Evolutionary conservation across 2,797 vertebrate species (phyloP), one percentile per base, ranked within the genome.

Genomic region (Miichthys miiuy): DNA sequence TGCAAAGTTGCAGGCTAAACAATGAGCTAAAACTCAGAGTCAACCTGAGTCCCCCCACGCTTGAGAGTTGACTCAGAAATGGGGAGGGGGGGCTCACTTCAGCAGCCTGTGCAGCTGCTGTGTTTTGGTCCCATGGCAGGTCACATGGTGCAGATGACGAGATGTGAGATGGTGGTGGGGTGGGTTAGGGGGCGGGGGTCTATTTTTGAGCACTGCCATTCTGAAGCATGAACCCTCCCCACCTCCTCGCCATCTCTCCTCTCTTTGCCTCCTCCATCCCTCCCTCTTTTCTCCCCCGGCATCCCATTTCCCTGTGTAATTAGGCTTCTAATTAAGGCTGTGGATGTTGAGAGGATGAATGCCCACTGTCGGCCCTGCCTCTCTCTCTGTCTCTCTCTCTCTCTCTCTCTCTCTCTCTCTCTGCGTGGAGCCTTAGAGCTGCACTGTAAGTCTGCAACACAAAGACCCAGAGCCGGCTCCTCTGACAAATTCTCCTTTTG

Each of bases 241-340:
- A 34, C 65, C 76, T 77, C 83, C 70, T 74, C 52, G 2, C 68
- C 79, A 75, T 44, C 76, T 54, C 68, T 68, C 66, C 61, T 65
- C 80, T 71, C 58, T 80, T 80, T 64, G 56, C 75, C 72, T 81
- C 79, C 65, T 74, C 72, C 70, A 65, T 79, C 72, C 79, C 75
- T 76, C 75, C 73, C 73, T 71, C 56, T 63, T 80, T 44, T 80
- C 84, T 85, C 88, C 75, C 76, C 89, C 77, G 85, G 86, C 86
- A 80, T 89, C 68, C 77, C 82, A 90, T 88, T 89, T 87, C 82
- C 86, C 88, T 87, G 88, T 91, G 87, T 92, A 94, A 94, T 95
- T 93, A 93, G 77, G 57, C 82, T 79, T 88, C 90, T 93, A 93
- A 94, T 92, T 89, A 92, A 86, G 85, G 90, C 78, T 89, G 85